Evolutionary conservation across 2,888 invertebrate species (phyloP), one percentile per base, ranked within the genome.

Genomic region (Allacma fusca): DNA sequence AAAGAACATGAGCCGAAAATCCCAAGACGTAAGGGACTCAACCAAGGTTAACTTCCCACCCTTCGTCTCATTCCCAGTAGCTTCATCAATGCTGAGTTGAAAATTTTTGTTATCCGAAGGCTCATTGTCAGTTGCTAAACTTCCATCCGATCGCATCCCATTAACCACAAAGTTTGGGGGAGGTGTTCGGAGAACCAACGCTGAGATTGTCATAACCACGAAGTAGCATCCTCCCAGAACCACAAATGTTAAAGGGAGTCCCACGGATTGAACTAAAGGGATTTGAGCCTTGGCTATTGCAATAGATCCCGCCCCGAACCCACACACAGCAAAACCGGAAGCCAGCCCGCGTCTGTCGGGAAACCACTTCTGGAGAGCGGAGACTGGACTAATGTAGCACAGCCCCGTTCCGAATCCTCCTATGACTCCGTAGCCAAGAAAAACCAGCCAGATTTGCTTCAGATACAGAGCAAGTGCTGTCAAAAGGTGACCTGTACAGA

Each of bases 301-400:
- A 75, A 83, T 83, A n/a, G 81, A 78, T 9, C 82, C 83, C n/a
- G 82, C 82, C 19, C 83, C 83, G 65, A 82, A 82, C 13, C 83
- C 83, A 68, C 81, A 81, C 9, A 83, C 82, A 12, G 83, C 82
- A 24, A 81, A 78, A 2, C 83, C 83, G 0, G 80, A 77, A 0
- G 83, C 83, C 0, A 83, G 62, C 16, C 83, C 83, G 13, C 83
- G 57, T 28, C 65, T 40, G 28, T 83, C 81, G 5, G 83, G 83
- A 69, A 83, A 82, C 83, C 83, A 83, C 44, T 83, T 83, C 69
- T 83, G 83, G n/a, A 83, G 78, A 1, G 81, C 78, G 0, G 82
- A 81, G 0, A 83, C 81, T n/a, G 83, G 83, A 21, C 80, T 78
- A n/a, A 83, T 83, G 71, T 82, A 83, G 23, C 78, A 76, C 0